Conservation (phyloP, 2,113 vertebrate species). For the Pterocles burchelli region DNA sequence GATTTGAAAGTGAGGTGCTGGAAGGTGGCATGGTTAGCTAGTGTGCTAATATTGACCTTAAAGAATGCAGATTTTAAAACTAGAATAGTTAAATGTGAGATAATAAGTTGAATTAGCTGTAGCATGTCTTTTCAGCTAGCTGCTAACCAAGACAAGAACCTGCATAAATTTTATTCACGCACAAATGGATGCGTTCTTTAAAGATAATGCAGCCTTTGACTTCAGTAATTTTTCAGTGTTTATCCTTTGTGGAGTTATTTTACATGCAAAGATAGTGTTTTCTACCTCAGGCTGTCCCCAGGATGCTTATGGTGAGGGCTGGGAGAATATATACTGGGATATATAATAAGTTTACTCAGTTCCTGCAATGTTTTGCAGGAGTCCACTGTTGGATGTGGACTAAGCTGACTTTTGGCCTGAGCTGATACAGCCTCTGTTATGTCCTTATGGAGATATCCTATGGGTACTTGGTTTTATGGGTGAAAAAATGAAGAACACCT, state of each 20-base stretch:
- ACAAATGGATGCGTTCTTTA: neutral
- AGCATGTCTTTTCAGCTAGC: neutral
- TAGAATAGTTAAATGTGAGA: neutral
- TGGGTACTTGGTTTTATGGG: neutral
- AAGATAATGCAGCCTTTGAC: neutral
- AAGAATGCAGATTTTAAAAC: neutral
- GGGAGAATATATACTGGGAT: neutral
- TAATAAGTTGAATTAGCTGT: neutral
- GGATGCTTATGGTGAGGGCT: neutral
- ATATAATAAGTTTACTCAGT: neutral
- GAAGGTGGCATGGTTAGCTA: neutral
- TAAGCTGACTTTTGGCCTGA: neutral
- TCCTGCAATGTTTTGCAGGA: neutral
- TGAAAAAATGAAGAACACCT: neutral
- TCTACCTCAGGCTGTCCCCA: neutral
- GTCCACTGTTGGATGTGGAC: rapidly evolving
- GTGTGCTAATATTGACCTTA: neutral
- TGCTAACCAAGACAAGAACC: neutral
- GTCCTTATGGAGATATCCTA: rapidly evolving
- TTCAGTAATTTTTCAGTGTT: neutral
- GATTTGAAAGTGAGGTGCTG: neutral
- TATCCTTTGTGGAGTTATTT: neutral
- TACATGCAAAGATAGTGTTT: neutral
- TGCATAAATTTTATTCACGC: neutral
- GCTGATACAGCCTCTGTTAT: neutral